A percentile compares a stretch with the other conserved stretches of the same genome.
Evolutionary conservation across 2,113 vertebrate species (phyloP).

Genomic region (Callithrix jacchus): DNA sequence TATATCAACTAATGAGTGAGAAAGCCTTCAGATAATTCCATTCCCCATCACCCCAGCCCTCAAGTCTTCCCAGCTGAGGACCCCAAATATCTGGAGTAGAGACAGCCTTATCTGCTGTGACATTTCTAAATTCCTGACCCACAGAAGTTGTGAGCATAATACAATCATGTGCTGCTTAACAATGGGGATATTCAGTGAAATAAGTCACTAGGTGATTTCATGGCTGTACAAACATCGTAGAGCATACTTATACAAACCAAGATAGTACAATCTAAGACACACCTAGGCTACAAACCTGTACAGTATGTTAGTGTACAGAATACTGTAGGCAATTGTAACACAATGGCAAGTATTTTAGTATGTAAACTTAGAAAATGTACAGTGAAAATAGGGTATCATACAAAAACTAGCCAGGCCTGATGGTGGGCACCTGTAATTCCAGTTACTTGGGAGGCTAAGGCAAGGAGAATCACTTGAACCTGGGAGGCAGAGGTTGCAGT

Average conservation of each 20-base stretch:
- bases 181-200: not conserved
- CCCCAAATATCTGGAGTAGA: not conserved
- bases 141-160: not conserved
- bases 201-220: not conserved
- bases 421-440: too few species aligned
- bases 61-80: not conserved
- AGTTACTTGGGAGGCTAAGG: too few species aligned
- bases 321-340: not conserved
- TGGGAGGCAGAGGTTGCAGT: too few species aligned
- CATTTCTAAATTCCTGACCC: not conserved
- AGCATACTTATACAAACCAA: not conserved
- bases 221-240: not conserved
- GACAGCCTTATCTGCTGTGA: not conserved
- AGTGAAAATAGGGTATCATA: not conserved
- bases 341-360: not conserved
- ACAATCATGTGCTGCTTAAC: not conserved
- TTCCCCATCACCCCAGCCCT: not conserved
- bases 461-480: too few species aligned
- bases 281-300: not conserved
- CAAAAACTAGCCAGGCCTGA: too few species aligned
- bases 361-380: not conserved
- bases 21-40: not conserved
- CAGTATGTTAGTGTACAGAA: not conserved
- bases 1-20: not conserved
- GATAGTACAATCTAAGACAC: not conserved